Conservation (phyloP, 2,888 invertebrate genomes). For the Drosophila cyrtoloma region DNA sequence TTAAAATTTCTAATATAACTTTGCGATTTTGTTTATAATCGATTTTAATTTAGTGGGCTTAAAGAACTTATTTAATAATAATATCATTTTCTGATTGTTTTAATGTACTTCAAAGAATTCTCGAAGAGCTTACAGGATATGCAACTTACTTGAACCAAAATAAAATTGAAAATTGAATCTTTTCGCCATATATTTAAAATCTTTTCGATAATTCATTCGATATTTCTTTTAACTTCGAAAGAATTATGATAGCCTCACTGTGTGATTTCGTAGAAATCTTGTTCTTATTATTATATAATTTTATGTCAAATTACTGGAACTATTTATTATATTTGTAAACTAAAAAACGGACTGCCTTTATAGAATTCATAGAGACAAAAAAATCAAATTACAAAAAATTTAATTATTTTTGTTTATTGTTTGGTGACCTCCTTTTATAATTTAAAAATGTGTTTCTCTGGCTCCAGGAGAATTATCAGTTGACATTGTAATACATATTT, state of each 20-base stretch:
- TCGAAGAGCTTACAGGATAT: neutral
- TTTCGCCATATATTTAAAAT: neutral
- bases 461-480: neutral
- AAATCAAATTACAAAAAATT: too few species aligned
- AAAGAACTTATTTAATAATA: neutral
- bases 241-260: neutral
- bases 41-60: neutral
- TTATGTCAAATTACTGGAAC: neutral
- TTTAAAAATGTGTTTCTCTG: neutral
- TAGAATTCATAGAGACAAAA: neutral
- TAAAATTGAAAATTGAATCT: neutral
- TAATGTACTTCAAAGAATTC: neutral
- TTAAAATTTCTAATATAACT: neutral
- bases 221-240: neutral
- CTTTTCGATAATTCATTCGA: neutral
- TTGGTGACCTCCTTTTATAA: neutral
- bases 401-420: neutral
- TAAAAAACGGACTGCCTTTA: neutral
- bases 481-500: neutral
- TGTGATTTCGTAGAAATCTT: neutral
- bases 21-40: neutral
- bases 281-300: neutral
- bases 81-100: neutral
- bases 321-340: neutral
- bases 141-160: neutral